Percentiles rank a stretch among this genome's conserved stretches.
phyloP scores from a whole-genome alignment of 2,113 vertebrate species.

The Hymenochirus boettgeri region DNA sequence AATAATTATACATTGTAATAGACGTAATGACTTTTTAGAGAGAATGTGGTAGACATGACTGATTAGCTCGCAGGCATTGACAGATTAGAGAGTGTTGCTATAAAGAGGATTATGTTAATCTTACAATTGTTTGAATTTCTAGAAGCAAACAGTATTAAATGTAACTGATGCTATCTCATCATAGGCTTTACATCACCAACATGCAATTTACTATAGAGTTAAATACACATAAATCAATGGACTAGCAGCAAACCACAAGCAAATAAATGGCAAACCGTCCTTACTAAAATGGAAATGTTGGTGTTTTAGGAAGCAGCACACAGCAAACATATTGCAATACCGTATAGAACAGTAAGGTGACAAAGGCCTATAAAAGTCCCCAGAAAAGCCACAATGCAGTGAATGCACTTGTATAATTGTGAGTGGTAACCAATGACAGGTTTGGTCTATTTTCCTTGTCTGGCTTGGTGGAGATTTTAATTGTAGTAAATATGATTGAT shows the following conservation, averaged over 20 bases:
- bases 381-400: too few species aligned
- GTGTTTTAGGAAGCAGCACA: too few species aligned
- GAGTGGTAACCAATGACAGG: too few species aligned
- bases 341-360: too few species aligned
- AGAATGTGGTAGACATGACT: conserved; percentile 7
- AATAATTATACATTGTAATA: too few species aligned
- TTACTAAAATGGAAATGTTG: background rate
- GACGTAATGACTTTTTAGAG: too few species aligned
- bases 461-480: too few species aligned
- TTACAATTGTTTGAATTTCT: conserved; percentile 44
- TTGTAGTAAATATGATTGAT: too few species aligned
- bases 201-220: conserved; percentile 7
- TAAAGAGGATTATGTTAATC: conserved; percentile 56
- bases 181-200: conserved; percentile 24
- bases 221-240: conserved; percentile 9
- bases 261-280: background rate
- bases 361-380: too few species aligned
- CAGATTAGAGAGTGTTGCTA: conserved; percentile 50
- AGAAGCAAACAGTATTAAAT: conserved; percentile 41
- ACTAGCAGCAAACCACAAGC: background rate
- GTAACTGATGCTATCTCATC: conserved; percentile 17
- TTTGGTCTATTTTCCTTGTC: too few species aligned
- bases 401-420: too few species aligned
- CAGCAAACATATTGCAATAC: too few species aligned
- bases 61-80: conserved; percentile 49